Evolutionary conservation across 2,113 vertebrate genomes (phyloP).

Genomic region (Caretta caretta): DNA sequence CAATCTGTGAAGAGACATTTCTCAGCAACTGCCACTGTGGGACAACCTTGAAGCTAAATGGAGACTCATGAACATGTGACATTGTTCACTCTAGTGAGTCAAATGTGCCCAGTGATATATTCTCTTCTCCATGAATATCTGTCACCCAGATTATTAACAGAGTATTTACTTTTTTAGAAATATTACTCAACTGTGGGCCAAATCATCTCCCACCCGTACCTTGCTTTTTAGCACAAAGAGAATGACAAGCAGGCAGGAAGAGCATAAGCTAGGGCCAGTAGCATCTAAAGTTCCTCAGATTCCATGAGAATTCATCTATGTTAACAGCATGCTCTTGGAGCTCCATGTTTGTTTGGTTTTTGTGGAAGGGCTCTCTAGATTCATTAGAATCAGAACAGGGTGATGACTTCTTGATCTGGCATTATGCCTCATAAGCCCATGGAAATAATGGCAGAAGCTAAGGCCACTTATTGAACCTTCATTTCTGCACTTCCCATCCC

Average conservation of each 20-base stretch:
- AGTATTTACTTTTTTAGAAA: conserved; percentile 45
- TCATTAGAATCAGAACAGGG: neutral
- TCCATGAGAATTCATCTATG: neutral
- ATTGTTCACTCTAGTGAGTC: neutral
- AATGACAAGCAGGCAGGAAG: neutral
- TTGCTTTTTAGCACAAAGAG: neutral
- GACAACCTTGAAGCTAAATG: neutral
- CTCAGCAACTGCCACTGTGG: neutral
- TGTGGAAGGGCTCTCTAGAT: neutral
- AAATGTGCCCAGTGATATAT: neutral
- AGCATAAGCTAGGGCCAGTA: neutral
- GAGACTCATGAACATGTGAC: neutral
- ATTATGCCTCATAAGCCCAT: neutral
- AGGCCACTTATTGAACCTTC: neutral
- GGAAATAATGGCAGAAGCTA: neutral
- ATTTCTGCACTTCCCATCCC: too few species aligned
- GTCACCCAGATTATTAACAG: conserved; percentile 4
- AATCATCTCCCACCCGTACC: neutral
- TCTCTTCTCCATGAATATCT: neutral
- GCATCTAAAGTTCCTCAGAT: neutral
- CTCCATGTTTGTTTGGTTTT: neutral
- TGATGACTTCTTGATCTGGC: neutral
- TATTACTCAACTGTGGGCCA: neutral
- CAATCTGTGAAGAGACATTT: neutral
- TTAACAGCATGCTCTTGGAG: neutral